Evolutionary conservation across 2,888 invertebrate genomes (phyloP).

Genomic region (Crepidodera aurea): DNA sequence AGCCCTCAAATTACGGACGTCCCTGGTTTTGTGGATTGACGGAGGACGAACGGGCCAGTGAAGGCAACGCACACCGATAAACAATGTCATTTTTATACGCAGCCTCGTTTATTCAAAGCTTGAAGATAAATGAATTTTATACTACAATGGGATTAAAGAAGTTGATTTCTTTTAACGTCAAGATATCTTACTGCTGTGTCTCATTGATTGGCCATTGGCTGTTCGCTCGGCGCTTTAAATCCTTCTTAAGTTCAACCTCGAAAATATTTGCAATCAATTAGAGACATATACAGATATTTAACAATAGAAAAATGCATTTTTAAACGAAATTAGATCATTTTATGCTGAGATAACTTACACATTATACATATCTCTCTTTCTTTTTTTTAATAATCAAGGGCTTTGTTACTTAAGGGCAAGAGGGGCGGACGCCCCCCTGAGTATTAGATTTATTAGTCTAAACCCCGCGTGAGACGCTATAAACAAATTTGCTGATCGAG

Average conservation of each 20-base stretch:
- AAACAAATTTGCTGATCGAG: too few relatives aligned
- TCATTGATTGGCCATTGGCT: conserved; percentile 28
- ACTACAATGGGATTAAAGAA: conserved; percentile 47
- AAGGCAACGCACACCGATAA: conserved; percentile 37
- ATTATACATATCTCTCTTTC: too few relatives aligned
- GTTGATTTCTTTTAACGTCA: conserved; percentile 39
- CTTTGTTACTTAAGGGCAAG: too few relatives aligned
- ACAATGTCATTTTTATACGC: conserved; percentile 49
- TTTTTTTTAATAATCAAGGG: too few relatives aligned
- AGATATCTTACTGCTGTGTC: conserved; percentile 34
- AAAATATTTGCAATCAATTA: conserved; percentile 25
- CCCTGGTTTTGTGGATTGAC: conserved; percentile 21
- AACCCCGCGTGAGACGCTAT: too few relatives aligned
- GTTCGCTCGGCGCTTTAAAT: conserved; percentile 12
- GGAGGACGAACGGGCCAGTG: conserved; percentile 30
- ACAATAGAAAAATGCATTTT: too few relatives aligned
- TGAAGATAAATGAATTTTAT: conserved; percentile 49
- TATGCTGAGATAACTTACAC: too few relatives aligned
- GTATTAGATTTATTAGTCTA: too few relatives aligned
- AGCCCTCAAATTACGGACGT: conserved; percentile 8
- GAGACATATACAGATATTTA: background rate
- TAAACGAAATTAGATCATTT: too few relatives aligned
- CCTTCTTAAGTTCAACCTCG: conserved; percentile 24
- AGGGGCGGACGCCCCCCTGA: too few relatives aligned
- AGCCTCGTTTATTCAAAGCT: conserved; percentile 49